Conservation (phyloP, 1,140 invertebrate genomes). For the Achatina immaculata region DNA sequence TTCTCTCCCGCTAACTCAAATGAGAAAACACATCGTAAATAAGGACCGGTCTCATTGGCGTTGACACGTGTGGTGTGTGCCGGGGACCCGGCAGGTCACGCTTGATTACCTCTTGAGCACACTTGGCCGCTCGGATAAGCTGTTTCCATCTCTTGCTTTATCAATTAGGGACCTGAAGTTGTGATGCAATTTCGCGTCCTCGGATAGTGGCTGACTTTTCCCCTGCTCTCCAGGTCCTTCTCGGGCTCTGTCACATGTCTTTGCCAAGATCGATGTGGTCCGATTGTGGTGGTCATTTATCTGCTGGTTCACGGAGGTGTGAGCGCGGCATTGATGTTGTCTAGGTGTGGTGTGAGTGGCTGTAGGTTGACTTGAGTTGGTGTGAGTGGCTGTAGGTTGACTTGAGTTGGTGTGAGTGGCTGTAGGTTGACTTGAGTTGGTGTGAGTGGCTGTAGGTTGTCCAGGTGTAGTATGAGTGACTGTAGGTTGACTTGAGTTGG, state of each 20-base stretch:
- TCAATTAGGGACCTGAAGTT: slow-evolving; percentile 28
- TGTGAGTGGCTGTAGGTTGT: too few relatives aligned
- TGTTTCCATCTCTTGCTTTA: slow-evolving; percentile 32
- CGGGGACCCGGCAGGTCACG: neutral
- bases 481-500: too few relatives aligned
- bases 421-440: too few relatives aligned
- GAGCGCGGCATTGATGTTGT: neutral
- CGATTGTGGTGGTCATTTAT: neutral
- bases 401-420: too few relatives aligned
- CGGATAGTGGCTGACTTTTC: neutral
- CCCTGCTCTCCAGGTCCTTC: neutral
- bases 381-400: too few relatives aligned
- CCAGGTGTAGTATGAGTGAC: too few relatives aligned
- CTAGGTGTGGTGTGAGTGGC: neutral
- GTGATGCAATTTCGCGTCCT: slow-evolving; percentile 29
- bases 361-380: neutral
- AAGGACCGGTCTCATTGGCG: slow-evolving; percentile 21
- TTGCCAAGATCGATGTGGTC: slow-evolving; percentile 8
- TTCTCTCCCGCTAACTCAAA: slow-evolving; percentile 24
- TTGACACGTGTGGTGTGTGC: slow-evolving; percentile 29
- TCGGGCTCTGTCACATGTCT: too few relatives aligned
- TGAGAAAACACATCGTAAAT: slow-evolving; percentile 35
- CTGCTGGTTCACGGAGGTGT: neutral
- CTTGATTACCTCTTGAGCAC: slow-evolving; percentile 25
- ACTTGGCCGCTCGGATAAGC: slow-evolving; percentile 27